Conservation (phyloP, 2,888 invertebrate species). For the Strigamia maritima region DNA sequence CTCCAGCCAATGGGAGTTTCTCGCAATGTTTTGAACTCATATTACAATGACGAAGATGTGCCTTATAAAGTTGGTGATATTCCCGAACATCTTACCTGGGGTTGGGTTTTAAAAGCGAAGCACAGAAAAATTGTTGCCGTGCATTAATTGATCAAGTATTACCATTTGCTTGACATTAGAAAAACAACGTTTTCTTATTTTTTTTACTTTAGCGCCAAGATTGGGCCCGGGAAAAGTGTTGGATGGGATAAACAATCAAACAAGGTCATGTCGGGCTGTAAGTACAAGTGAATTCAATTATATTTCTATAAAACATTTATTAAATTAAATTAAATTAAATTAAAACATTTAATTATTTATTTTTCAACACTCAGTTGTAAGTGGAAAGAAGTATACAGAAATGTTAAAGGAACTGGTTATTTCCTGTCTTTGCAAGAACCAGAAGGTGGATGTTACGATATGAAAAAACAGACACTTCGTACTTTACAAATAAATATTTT, state of each 20-base stretch:
- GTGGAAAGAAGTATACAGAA: constrained; percentile 5
- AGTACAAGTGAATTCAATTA: neutral
- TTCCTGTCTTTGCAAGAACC: constrained; percentile 6
- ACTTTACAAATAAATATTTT: constrained; percentile 5
- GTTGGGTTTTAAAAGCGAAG: constrained; percentile 24
- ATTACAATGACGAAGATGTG: constrained; percentile 1
- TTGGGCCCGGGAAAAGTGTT: constrained; percentile 68
- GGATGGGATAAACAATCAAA: constrained; percentile 72
- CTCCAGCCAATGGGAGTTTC: no score
- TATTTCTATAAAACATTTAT: neutral
- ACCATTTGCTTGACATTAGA: neutral
- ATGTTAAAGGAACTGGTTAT: constrained; percentile 29
- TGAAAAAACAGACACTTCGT: neutral
- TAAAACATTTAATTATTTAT: neutral
- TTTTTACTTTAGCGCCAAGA: constrained; percentile 57
- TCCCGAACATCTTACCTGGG: constrained; percentile 32
- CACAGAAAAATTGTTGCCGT: constrained; percentile 29
- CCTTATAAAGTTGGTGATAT: constrained; percentile 35
- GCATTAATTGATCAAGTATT: constrained; percentile 9
- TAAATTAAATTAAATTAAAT: no score
- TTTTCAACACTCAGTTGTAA: neutral
- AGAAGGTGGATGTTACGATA: constrained; percentile 25
- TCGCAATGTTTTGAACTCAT: no score
- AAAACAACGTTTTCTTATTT: neutral
- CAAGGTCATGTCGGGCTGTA: constrained; percentile 7